Percentiles rank a stretch among this genome's conserved stretches.
phyloP scores from a whole-genome alignment of 2,113 vertebrate genomes.

The Varanus komodoensis region DNA sequence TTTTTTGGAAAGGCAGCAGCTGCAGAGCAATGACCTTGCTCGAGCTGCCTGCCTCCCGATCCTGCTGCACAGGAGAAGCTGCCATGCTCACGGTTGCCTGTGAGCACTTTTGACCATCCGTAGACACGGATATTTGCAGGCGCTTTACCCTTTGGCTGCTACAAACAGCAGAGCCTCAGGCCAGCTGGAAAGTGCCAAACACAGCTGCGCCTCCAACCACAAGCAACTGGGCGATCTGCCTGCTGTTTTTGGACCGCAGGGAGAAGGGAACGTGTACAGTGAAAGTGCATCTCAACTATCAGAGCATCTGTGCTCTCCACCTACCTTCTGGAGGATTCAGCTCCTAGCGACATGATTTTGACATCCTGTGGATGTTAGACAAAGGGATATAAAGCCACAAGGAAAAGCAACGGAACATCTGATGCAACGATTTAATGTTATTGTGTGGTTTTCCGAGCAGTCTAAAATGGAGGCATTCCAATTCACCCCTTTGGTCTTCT shows the following conservation, averaged over 20 bases:
- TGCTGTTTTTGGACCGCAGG: not conserved
- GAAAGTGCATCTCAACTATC: no score
- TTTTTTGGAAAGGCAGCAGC: rapidly evolving
- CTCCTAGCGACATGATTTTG: conserved; percentile 1
- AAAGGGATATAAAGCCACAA: not conserved
- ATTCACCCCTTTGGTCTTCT: conserved; percentile 7
- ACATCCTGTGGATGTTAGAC: not conserved
- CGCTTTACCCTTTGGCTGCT: not conserved
- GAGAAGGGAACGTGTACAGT: not conserved
- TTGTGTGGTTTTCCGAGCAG: not conserved
- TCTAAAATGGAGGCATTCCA: rapidly evolving
- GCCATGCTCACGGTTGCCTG: not conserved
- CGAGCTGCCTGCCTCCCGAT: rapidly evolving
- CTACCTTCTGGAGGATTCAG: conserved; percentile 9
- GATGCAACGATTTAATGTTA: not conserved
- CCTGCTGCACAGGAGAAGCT: not conserved
- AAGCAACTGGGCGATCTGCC: not conserved
- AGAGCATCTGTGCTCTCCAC: not conserved
- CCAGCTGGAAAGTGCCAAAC: conserved; percentile 14
- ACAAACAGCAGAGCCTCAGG: conserved; percentile 16
- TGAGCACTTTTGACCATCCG: not conserved
- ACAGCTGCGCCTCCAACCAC: conserved; percentile 24
- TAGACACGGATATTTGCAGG: not conserved
- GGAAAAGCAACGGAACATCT: not conserved
- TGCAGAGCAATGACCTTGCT: no score